A percentile compares a stretch with the other conserved stretches of the same genome.
Conservation (phyloP, 92 coral and sea anemone species). For the Palythoa grandiflora region DNA sequence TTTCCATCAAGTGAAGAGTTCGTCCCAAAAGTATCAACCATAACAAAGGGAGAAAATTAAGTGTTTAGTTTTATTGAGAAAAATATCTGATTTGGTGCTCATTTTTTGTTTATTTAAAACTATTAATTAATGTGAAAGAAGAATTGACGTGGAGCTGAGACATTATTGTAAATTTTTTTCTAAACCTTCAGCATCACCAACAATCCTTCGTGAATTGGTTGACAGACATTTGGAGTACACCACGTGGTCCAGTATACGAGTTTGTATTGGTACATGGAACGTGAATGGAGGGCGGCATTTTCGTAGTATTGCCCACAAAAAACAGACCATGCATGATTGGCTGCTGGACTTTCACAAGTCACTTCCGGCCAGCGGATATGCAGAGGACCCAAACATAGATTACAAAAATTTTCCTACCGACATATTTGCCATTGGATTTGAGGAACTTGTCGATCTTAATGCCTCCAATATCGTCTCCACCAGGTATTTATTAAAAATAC, state of each 20-base stretch:
- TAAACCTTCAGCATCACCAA: conserved; percentile 83
- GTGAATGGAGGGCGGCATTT: conserved; percentile 98
- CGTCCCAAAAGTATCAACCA: too few relatives aligned
- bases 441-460: conserved; percentile 97
- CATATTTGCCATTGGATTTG: conserved; percentile 99
- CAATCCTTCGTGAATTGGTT: conserved; percentile 93
- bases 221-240: conserved; percentile 98
- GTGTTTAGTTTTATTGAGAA: too few relatives aligned
- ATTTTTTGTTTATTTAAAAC: too few relatives aligned
- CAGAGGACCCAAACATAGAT: conserved; percentile 73
- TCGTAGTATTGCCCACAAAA: conserved; percentile 98
- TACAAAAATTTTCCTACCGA: conserved; percentile 81
- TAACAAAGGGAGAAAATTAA: too few relatives aligned
- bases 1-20: too few relatives aligned
- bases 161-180: neutral
- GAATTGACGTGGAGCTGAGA: too few relatives aligned
- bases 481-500: conserved; percentile 61
- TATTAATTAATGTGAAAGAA: too few relatives aligned
- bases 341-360: conserved; percentile 89
- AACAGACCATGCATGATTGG: conserved; percentile 99
- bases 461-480: conserved; percentile 98
- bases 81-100: too few relatives aligned
- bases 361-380: conserved; percentile 84
- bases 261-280: conserved; percentile 98
- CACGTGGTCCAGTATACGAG: conserved; percentile 95